These are phyloP conservation scores for Halcyon senegalensis DNA, from an alignment of 2,113 vertebrate genomes.

Conservation along the genomic window DNA sequence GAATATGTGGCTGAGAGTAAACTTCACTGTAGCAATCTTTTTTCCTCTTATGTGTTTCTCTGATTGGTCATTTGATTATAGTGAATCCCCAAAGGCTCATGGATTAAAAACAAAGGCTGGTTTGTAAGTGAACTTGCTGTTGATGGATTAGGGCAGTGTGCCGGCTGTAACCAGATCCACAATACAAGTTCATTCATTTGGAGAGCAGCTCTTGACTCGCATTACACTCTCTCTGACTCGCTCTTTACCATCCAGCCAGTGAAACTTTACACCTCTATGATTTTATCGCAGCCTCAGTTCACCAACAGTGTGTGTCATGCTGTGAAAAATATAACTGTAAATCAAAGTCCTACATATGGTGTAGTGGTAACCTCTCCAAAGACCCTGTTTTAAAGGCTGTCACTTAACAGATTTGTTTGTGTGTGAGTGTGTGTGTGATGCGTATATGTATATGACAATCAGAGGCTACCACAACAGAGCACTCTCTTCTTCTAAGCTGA, in stretches of 20 bases:
- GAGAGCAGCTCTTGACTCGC: conserved; percentile 62
- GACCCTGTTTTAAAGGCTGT: neutral
- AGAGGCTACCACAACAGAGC: conserved; percentile 14
- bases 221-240: conserved; percentile 53
- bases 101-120: conserved; percentile 84
- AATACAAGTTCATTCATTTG: conserved; percentile 73
- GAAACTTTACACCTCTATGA: conserved; percentile 73
- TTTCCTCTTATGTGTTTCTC: conserved; percentile 19
- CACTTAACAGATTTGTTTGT: conserved; percentile 21
- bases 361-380: neutral
- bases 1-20: conserved; percentile 36
- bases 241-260: conserved; percentile 63
- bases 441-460: neutral
- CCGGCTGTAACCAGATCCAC: conserved; percentile 74
- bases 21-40: conserved; percentile 43
- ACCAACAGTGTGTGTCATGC: conserved; percentile 60
- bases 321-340: conserved; percentile 70
- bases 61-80: conserved; percentile 64
- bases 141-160: conserved; percentile 79
- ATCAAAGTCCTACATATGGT: conserved; percentile 61
- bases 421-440: neutral
- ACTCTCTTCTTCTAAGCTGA: neutral
- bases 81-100: conserved; percentile 77
- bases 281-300: conserved; percentile 69
- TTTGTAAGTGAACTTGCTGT: conserved; percentile 83